A percentile compares a stretch with the other conserved stretches of the same genome.
Evolutionary conservation across 2,888 invertebrate species (phyloP).

Genomic region (Coecobrya sp.): DNA sequence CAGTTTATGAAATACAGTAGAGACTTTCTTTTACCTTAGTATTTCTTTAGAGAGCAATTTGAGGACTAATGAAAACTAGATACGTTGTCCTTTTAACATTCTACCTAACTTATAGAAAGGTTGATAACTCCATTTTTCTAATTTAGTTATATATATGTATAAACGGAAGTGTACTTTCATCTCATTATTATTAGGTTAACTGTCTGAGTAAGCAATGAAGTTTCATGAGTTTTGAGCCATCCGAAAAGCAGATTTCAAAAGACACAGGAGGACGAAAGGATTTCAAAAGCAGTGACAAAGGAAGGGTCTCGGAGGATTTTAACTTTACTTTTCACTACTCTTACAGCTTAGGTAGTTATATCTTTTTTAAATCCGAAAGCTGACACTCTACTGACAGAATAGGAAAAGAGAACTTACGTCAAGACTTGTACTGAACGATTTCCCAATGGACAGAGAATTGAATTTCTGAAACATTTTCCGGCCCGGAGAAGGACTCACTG

Average conservation of each 20-base stretch:
- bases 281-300: background rate
- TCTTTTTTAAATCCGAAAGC: conserved; percentile 1
- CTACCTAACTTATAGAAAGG: no score
- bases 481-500: conserved; percentile 85
- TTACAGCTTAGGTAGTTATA: background rate
- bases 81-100: no score
- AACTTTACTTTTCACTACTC: background rate
- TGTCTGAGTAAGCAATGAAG: background rate
- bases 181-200: background rate
- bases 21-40: background rate
- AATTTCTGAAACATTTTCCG: conserved; percentile 86
- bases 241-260: background rate
- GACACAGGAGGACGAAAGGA: no score
- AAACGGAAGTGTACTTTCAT: background rate
- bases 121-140: background rate
- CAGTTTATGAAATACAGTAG: background rate
- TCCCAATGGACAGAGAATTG: conserved; percentile 86
- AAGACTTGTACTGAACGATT: conserved; percentile 86
- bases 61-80: no score
- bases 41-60: no score
- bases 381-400: background rate
- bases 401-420: conserved; percentile 83
- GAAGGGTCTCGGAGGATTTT: background rate
- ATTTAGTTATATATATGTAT: background rate
- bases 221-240: background rate